These are phyloP conservation scores for Plemyria rubiginata DNA, from an alignment of 2,888 invertebrate species.

Conservation along the genomic window DNA sequence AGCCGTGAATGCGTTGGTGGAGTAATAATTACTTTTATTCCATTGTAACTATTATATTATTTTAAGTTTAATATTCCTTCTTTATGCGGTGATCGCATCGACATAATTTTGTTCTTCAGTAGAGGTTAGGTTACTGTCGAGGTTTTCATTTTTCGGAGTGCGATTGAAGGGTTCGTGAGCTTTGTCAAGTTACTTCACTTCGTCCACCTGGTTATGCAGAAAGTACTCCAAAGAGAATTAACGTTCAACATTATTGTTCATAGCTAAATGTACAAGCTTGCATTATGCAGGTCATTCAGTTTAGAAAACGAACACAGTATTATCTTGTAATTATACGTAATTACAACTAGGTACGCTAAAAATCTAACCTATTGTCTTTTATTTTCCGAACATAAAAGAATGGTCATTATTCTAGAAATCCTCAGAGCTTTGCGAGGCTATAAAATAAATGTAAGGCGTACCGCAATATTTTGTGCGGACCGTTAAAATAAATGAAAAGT, in stretches of 20 bases:
- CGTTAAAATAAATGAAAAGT: conserved; percentile 7
- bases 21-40: conserved; percentile 7
- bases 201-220: neutral
- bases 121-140: too few relatives aligned
- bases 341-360: conserved; percentile 8
- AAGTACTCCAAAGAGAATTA: too few relatives aligned
- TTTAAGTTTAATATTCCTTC: neutral
- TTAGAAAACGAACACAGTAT: neutral
- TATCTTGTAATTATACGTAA: conserved; percentile 19
- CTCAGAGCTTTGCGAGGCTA: conserved; percentile 36
- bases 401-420: conserved; percentile 35
- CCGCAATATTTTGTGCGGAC: conserved; percentile 29
- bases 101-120: conserved; percentile 13
- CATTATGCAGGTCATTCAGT: too few relatives aligned
- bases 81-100: neutral
- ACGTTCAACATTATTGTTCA: too few relatives aligned
- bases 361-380: conserved; percentile 11
- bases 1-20: conserved; percentile 10
- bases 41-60: neutral
- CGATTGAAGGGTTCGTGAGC: conserved; percentile 7
- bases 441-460: conserved; percentile 40
- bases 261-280: too few relatives aligned
- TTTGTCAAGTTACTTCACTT: conserved; percentile 7
- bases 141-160: conserved; percentile 10
- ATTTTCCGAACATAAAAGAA: conserved; percentile 28